Conservation (phyloP, 2,797 vertebrate genomes). For the Acanthopagrus latus region DNA sequence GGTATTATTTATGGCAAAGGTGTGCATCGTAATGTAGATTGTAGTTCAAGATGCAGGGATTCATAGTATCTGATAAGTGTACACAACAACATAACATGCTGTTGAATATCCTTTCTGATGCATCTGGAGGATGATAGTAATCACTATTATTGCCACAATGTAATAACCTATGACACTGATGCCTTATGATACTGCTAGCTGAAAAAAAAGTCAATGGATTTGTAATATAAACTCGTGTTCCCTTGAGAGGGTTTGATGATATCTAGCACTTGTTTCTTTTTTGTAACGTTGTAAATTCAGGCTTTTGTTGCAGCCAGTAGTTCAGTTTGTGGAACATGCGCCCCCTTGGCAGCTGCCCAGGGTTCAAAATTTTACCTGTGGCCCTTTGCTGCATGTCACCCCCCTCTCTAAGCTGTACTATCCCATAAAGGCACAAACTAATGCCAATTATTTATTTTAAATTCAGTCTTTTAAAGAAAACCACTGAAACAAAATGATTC, state of each 20-base stretch:
- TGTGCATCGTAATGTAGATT: neutral
- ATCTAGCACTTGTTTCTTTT: neutral
- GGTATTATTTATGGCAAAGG: neutral
- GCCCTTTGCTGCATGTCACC: too few species aligned
- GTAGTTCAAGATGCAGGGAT: neutral
- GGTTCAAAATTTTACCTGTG: too few species aligned
- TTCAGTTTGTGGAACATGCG: too few species aligned
- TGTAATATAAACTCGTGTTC: neutral
- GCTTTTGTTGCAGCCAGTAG: too few species aligned
- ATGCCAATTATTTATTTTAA: neutral
- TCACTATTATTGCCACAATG: neutral
- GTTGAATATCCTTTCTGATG: neutral
- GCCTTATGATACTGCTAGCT: neutral
- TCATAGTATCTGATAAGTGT: neutral
- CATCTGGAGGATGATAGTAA: neutral
- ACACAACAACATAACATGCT: neutral
- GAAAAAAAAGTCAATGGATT: neutral
- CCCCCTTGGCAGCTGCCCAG: too few species aligned
- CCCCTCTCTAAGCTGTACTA: too few species aligned
- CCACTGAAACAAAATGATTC: neutral
- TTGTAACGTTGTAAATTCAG: too few species aligned
- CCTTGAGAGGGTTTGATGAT: neutral
- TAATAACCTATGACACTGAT: neutral
- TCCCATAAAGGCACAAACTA: too few species aligned
- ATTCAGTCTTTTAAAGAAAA: neutral